A percentile compares a stretch with the other conserved stretches of the same genome.
Conservation (phyloP, 2,113 vertebrate species). For the Lethenteron reissneri region DNA sequence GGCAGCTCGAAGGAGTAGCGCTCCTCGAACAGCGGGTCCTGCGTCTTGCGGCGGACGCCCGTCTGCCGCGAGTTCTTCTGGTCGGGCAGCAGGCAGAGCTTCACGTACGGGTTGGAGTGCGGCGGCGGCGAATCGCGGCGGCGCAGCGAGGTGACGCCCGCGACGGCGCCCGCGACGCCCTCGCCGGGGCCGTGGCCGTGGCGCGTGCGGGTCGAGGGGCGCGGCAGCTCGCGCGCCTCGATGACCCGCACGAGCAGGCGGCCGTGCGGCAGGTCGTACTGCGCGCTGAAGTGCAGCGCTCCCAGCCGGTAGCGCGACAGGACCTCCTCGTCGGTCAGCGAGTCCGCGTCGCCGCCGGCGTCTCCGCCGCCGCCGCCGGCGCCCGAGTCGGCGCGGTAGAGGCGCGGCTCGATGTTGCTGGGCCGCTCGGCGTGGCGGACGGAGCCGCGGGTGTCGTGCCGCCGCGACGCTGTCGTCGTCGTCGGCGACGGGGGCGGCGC, state of each 20-base stretch:
- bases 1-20: constrained; percentile 61
- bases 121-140: neutral
- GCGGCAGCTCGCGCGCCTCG: constrained; percentile 50
- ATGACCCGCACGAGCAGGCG: constrained; percentile 50
- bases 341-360: constrained; percentile 37
- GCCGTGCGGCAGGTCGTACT: constrained; percentile 52
- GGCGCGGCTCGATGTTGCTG: constrained; percentile 43
- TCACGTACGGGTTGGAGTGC: constrained; percentile 60
- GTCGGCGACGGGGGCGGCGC: too few species aligned
- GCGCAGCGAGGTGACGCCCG: too few species aligned
- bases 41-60: constrained; percentile 57
- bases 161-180: constrained; percentile 37
- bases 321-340: constrained; percentile 56
- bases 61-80: constrained; percentile 81
- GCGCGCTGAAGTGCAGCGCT: constrained; percentile 62
- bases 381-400: constrained; percentile 40
- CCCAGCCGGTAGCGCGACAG: constrained; percentile 50
- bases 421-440: constrained; percentile 38
- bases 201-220: constrained; percentile 25
- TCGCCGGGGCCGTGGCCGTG: constrained; percentile 15
- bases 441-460: too few species aligned
- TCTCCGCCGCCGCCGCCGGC: too few species aligned
- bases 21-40: constrained; percentile 60
- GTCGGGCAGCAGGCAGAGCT: constrained; percentile 57
- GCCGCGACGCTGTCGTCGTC: too few species aligned